Conservation (phyloP, 2,113 vertebrate genomes). For the Sciurus niger region DNA sequence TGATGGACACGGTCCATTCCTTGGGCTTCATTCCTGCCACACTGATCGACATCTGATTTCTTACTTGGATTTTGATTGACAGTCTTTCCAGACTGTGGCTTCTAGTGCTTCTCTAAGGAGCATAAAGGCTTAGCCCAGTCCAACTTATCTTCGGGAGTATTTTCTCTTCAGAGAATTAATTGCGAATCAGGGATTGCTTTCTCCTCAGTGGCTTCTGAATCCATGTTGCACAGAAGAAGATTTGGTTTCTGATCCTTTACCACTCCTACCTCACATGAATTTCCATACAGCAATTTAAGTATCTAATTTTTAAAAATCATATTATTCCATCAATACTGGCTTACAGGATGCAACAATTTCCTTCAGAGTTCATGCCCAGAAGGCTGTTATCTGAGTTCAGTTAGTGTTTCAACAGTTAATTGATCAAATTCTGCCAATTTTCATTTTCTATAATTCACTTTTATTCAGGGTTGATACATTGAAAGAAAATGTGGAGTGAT, state of each 20-base stretch:
- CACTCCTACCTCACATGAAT: not conserved
- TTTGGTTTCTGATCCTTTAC: not conserved
- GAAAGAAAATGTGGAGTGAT: constrained; percentile 2
- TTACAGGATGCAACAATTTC: not conserved
- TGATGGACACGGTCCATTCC: not conserved
- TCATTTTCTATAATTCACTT: constrained; percentile 58
- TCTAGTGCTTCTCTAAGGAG: not conserved
- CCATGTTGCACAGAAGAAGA: not conserved
- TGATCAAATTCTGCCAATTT: constrained; percentile 54
- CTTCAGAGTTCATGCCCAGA: not conserved
- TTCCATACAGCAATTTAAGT: not conserved
- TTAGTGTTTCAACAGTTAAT: constrained; percentile 16
- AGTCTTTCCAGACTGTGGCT: not conserved
- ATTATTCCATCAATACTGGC: not conserved
- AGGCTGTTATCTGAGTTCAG: constrained; percentile 43
- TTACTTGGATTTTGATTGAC: constrained; percentile 17
- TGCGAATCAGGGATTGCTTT: not conserved
- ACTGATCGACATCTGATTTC: not conserved
- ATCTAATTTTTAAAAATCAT: constrained; percentile 28
- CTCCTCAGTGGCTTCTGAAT: not conserved
- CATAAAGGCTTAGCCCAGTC: not conserved
- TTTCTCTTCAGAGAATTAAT: constrained; percentile 12
- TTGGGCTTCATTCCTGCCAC: not conserved
- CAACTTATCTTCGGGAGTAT: not conserved
- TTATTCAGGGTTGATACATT: not conserved